Percentiles rank a stretch among this genome's conserved stretches.
These are phyloP conservation scores for Julus scanicus DNA, from an alignment of 2,888 invertebrate species.

Conservation along the genomic window DNA sequence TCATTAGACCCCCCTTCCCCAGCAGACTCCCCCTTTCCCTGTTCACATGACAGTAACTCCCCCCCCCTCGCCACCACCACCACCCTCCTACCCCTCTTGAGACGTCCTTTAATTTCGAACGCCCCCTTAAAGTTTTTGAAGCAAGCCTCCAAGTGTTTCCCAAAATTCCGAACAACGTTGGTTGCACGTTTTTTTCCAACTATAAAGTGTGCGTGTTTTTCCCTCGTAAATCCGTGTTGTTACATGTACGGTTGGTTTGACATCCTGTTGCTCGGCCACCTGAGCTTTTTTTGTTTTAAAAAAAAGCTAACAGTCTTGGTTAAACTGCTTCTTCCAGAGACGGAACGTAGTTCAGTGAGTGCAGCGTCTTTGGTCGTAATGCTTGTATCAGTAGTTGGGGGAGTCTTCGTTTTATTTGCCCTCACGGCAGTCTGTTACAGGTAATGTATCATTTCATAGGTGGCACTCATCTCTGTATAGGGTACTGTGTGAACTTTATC, in stretches of 20 bases:
- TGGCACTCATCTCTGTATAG: constrained; percentile 51
- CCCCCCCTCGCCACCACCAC: too few relatives aligned
- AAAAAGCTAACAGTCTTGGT: constrained; percentile 39
- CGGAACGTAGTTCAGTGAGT: constrained; percentile 71
- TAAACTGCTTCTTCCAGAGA: constrained; percentile 64
- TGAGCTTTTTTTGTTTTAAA: background rate
- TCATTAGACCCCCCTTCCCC: too few relatives aligned
- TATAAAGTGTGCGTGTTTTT: background rate
- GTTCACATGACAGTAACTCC: too few relatives aligned
- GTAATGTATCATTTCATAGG: constrained; percentile 67
- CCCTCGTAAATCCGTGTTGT: background rate
- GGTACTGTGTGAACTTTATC: constrained; percentile 47
- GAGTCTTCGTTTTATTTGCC: constrained; percentile 96
- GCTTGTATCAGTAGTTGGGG: constrained; percentile 90
- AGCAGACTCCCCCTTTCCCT: too few relatives aligned
- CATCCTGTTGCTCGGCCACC: background rate
- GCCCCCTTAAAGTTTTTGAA: too few relatives aligned
- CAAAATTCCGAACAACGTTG: too few relatives aligned
- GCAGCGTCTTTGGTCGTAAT: constrained; percentile 80
- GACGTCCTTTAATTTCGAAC: too few relatives aligned
- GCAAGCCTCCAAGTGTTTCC: too few relatives aligned
- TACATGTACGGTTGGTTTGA: constrained; percentile 47
- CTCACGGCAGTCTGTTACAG: constrained; percentile 95
- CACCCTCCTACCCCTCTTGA: too few relatives aligned
- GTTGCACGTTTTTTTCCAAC: too few relatives aligned